Evolutionary conservation across 2,888 invertebrate genomes (phyloP).

Genomic region (Acanthosepion esculentum): DNA sequence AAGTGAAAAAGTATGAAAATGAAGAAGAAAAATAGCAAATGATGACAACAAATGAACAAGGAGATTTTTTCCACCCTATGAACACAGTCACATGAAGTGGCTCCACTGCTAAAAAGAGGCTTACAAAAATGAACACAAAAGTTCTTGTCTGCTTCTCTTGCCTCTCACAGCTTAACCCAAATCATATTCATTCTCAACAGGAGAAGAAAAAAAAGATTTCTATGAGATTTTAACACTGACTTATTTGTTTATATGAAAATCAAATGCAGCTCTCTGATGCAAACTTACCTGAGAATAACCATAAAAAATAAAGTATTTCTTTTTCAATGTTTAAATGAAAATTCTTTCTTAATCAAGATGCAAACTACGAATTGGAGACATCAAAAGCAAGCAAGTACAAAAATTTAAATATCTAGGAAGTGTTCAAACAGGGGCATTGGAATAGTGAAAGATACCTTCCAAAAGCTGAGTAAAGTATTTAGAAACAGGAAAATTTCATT

Average conservation of each 20-base stretch:
- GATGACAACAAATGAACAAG: neutral
- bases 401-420: too few species aligned
- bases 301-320: too few species aligned
- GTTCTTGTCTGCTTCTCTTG: neutral
- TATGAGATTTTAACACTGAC: neutral
- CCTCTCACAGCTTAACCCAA: slow-evolving; percentile 33
- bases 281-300: neutral
- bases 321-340: too few species aligned
- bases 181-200: neutral
- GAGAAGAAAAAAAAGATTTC: neutral
- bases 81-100: neutral
- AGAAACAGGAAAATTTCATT: too few species aligned
- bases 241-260: neutral
- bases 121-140: slow-evolving; percentile 5
- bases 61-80: neutral
- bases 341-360: too few species aligned
- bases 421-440: too few species aligned
- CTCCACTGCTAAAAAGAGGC: neutral
- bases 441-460: too few species aligned
- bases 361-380: too few species aligned
- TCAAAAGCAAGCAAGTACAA: too few species aligned
- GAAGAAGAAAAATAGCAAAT: neutral
- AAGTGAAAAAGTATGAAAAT: neutral
- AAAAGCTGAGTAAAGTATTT: too few species aligned
- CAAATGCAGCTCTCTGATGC: neutral